Percentiles rank a stretch among this genome's conserved stretches.
phyloP scores from a whole-genome alignment of 2,888 invertebrate species.

The Agrilus biguttatus region DNA sequence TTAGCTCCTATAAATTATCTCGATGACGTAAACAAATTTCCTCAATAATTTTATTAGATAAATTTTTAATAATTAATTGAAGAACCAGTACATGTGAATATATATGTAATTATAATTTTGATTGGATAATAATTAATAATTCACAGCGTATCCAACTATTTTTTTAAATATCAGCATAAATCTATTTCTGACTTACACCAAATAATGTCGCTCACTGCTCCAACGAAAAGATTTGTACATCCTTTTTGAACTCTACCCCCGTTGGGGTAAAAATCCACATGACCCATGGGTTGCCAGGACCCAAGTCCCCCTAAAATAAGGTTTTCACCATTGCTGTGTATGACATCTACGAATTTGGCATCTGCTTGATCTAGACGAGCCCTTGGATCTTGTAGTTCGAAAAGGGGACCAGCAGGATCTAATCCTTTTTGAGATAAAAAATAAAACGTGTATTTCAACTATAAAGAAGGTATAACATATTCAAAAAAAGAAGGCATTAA shows the following conservation, averaged over 20 bases:
- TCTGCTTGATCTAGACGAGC: slow-evolving; percentile 73
- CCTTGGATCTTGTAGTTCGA: slow-evolving; percentile 77
- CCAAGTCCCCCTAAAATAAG: slow-evolving; percentile 72
- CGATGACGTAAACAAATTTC: too few species aligned
- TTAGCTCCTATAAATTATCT: too few species aligned
- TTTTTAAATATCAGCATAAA: too few species aligned
- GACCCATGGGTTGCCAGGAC: slow-evolving; percentile 83
- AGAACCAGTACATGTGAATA: too few species aligned
- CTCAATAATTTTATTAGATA: too few species aligned
- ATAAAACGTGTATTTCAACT: not conserved
- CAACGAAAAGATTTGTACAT: slow-evolving; percentile 82
- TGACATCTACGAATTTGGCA: slow-evolving; percentile 82
- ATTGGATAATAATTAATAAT: too few species aligned
- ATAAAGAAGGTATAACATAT: not conserved
- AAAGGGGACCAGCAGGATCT: slow-evolving; percentile 83
- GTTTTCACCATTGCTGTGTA: slow-evolving; percentile 87
- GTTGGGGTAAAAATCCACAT: slow-evolving; percentile 86
- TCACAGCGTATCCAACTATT: too few species aligned
- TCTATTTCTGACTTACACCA: slow-evolving; percentile 48
- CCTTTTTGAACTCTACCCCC: slow-evolving; percentile 86
- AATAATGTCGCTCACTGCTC: slow-evolving; percentile 79
- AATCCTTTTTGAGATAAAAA: slow-evolving; percentile 38
- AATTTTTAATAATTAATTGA: too few species aligned
- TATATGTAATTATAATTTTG: too few species aligned
- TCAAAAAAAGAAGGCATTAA: too few species aligned